Evolutionary conservation across 1,140 invertebrate species (phyloP), one percentile per base, ranked within the genome.

Genomic region (Eriosoma lanigerum): DNA sequence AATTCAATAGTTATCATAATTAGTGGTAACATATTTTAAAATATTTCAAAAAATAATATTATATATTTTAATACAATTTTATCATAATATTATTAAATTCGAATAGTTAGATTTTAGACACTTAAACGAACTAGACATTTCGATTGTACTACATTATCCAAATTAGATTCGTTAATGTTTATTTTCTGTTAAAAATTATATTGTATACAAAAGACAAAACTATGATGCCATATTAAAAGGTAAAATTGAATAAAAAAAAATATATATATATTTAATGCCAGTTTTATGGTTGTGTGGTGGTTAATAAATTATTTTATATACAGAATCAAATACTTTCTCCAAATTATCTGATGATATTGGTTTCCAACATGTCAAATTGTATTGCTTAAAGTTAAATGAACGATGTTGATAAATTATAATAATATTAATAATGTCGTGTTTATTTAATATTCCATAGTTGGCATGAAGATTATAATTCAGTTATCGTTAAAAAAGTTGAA

Each of bases 311-410:
- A 26, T 58, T 24, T 58, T 60, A 60, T 60, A 29, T 21, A 60
- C 15, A 60, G 26, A 60, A 60, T 60, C 24, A 13, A 60, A 60
- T 60, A 60, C 15, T 29, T 60, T 60, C 24, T 26, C 56, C 26
- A 60, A 60, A 60, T 60, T 60, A 60, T 60, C 56, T 26, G 56
- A 29, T 60, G 56, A 21, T 60, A 60, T 60, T 60, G 15, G 6
- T 60, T 29, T 60, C 13, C 24, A 26, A 60, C 24, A 60, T 60
- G 17, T 26, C 24, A 24, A 29, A 60, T 60, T 60, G 24, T 60
- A 60, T 60, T 60, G 15, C 24, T 29, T 24, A 29, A 24, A 60
- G 15, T 29, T 29, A 13, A 15, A 60, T 8, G 24, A 5, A 60
- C 26, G 15, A 29, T 60, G 56, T 17, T n/a, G n/a, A n/a, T n/a